These are phyloP conservation scores for Stichopus chloronotus DNA, from an alignment of 35 echinoderm and acorn worm genomes.

Conservation along the genomic window DNA sequence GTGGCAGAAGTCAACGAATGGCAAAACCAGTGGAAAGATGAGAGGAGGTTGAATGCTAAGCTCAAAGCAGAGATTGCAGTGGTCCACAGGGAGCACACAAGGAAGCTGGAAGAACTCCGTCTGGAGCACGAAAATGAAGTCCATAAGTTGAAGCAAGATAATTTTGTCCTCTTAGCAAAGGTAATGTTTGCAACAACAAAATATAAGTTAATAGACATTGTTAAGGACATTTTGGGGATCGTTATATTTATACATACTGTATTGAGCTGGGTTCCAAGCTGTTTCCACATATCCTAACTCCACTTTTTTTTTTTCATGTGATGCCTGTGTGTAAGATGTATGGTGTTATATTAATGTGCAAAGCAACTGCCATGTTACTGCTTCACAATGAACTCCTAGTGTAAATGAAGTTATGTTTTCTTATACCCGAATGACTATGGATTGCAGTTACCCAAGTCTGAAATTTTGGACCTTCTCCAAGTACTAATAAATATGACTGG, in stretches of 20 bases:
- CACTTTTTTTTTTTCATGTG: no score
- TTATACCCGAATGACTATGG: no score
- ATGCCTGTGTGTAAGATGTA: no score
- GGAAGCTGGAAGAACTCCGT: slow-evolving; percentile 76
- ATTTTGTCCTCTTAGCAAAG: slow-evolving; percentile 87
- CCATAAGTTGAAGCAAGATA: slow-evolving; percentile 91
- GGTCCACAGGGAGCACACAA: slow-evolving; percentile 67
- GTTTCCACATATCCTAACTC: no score
- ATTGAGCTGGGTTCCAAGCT: not conserved
- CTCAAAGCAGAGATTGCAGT: slow-evolving; percentile 86
- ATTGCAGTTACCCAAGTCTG: no score
- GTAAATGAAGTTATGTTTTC: no score
- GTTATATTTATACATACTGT: not conserved
- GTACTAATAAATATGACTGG: no score
- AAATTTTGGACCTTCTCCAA: no score
- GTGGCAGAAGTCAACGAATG: slow-evolving; percentile 91
- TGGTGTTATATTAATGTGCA: no score
- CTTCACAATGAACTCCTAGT: no score
- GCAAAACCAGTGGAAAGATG: slow-evolving; percentile 98
- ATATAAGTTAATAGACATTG: not conserved
- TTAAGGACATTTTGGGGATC: no score
- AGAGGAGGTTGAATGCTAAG: slow-evolving; percentile 83
- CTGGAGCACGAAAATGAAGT: slow-evolving; percentile 87
- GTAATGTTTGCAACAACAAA: slow-evolving; percentile 33
- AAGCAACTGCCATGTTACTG: no score